Percentiles rank a stretch among this genome's conserved stretches.
Conservation (phyloP, 2,888 invertebrate species). For the Oscheius sp. region DNA sequence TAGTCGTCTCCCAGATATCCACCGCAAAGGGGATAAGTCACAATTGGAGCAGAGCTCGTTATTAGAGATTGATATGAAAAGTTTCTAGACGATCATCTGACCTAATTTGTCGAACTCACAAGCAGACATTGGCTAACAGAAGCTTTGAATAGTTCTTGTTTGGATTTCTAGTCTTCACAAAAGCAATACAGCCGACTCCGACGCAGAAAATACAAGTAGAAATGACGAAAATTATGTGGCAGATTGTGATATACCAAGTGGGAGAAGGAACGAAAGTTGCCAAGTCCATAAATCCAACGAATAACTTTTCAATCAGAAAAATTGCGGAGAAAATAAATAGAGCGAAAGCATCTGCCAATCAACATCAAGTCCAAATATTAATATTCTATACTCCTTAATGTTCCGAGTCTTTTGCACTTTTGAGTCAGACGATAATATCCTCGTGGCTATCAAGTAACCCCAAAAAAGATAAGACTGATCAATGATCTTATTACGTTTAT, state of each 20-base stretch:
- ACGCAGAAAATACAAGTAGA: neutral
- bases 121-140: neutral
- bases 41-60: neutral
- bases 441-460: too few relatives aligned
- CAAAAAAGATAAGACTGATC: neutral
- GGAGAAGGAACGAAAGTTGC: neutral
- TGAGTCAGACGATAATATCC: too few relatives aligned
- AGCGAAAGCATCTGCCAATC: too few relatives aligned
- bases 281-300: too few relatives aligned
- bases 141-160: neutral
- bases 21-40: neutral
- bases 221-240: neutral
- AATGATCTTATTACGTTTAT: neutral
- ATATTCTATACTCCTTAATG: too few relatives aligned
- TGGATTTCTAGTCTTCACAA: neutral
- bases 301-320: too few relatives aligned
- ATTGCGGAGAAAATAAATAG: too few relatives aligned
- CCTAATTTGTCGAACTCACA: neutral
- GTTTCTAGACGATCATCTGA: neutral
- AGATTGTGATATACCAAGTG: neutral
- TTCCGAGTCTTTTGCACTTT: too few relatives aligned
- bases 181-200: neutral
- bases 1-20: neutral
- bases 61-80: neutral
- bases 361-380: too few relatives aligned